These are phyloP conservation scores for Blomia tropicalis DNA, from an alignment of 2,888 invertebrate species.

Conservation along the genomic window DNA sequence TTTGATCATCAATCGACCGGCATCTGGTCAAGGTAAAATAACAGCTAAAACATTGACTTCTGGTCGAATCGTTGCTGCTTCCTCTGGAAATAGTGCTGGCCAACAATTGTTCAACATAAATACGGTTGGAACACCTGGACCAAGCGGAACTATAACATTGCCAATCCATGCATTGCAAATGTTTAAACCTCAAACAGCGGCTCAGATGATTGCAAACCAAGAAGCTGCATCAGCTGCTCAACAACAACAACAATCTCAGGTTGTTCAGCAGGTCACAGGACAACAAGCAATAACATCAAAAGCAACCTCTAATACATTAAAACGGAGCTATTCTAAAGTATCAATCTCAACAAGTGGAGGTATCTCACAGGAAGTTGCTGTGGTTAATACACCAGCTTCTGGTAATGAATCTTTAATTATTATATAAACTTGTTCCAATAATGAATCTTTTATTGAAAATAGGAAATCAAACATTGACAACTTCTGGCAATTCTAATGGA, in stretches of 20 bases:
- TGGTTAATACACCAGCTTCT: no score
- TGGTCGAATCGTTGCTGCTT: background rate
- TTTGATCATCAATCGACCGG: background rate
- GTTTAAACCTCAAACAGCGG: background rate
- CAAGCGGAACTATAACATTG: background rate
- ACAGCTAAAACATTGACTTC: background rate
- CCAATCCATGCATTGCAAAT: background rate
- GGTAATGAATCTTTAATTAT: no score
- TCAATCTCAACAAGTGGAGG: background rate
- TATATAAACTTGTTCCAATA: no score
- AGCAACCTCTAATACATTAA: background rate
- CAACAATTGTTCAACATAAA: no score
- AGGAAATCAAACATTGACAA: no score
- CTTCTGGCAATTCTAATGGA: no score
- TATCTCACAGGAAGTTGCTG: background rate
- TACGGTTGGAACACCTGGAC: background rate
- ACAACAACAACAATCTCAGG: background rate
- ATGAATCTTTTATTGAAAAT: no score
- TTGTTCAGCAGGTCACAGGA: background rate
- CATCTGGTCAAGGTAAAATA: background rate
- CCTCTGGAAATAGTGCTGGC: background rate
- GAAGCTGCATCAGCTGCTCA: background rate
- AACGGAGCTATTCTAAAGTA: background rate
- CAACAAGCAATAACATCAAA: background rate
- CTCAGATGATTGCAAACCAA: no score